These are phyloP conservation scores for Caenorhabditis uteleia DNA, from an alignment of 2,888 invertebrate species.

Conservation along the genomic window DNA sequence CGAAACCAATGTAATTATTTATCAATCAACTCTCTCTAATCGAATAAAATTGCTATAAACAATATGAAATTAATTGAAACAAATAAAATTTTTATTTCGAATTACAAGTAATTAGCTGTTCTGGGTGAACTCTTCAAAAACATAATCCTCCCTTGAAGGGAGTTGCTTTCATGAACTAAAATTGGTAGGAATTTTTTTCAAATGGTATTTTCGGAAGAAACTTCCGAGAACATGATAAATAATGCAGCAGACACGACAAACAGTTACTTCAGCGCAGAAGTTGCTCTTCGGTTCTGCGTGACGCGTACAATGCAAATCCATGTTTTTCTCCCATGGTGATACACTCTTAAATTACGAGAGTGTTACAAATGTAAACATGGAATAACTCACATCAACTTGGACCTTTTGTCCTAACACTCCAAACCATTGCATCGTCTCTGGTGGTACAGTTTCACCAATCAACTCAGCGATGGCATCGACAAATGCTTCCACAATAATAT, in stretches of 20 bases:
- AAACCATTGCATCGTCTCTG: constrained; percentile 41
- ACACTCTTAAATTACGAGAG: constrained; percentile 7
- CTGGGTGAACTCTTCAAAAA: neutral
- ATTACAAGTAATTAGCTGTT: too few relatives aligned
- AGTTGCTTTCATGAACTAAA: constrained; percentile 13
- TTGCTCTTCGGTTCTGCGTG: constrained; percentile 31
- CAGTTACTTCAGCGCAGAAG: constrained; percentile 40
- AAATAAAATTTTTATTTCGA: too few relatives aligned
- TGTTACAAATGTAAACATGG: neutral
- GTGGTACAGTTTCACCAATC: constrained; percentile 28
- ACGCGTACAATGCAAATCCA: constrained; percentile 39
- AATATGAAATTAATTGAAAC: too few relatives aligned
- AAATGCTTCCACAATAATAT: constrained; percentile 53
- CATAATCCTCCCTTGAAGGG: too few relatives aligned
- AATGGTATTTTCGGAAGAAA: constrained; percentile 38
- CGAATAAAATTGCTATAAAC: too few relatives aligned
- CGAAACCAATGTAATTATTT: too few relatives aligned
- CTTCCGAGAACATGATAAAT: constrained; percentile 42
- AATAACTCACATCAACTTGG: constrained; percentile 16
- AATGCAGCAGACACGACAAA: constrained; percentile 46
- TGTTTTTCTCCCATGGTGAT: constrained; percentile 40
- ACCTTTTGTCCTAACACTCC: constrained; percentile 29
- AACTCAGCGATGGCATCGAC: constrained; percentile 52
- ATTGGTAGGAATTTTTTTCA: constrained; percentile 23
- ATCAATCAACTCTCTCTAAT: neutral